These are phyloP conservation scores for Muntiacus reevesi DNA, from an alignment of 2,113 vertebrate genomes.

Conservation along the genomic window DNA sequence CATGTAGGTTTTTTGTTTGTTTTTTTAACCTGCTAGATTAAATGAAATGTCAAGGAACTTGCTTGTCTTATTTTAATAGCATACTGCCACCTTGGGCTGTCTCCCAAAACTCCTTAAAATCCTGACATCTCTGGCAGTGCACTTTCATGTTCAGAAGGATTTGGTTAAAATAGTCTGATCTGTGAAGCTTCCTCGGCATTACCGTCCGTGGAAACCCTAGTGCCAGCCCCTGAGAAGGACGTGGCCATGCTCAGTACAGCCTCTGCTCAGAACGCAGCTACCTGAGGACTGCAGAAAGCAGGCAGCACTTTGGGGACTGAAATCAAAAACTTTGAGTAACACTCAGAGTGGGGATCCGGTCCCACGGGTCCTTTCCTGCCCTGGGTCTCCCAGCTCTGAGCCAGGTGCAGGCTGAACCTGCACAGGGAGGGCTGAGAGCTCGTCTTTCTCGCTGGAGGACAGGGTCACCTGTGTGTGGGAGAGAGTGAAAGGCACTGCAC, in stretches of 20 bases:
- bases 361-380: rapidly evolving
- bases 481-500: neutral
- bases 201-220: neutral
- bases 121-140: neutral
- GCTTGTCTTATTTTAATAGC: neutral
- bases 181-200: neutral
- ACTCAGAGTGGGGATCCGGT: rapidly evolving
- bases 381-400: neutral
- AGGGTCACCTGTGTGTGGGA: rapidly evolving
- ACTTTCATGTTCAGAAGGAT: neutral
- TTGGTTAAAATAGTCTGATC: neutral
- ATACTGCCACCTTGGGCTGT: neutral
- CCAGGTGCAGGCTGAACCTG: neutral
- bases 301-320: neutral
- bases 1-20: neutral
- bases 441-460: too few species aligned
- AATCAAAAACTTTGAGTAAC: neutral
- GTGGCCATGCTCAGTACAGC: too few species aligned
- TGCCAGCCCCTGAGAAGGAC: neutral
- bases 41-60: neutral
- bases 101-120: neutral
- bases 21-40: neutral
- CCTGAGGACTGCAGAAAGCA: too few species aligned
- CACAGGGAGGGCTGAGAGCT: neutral
- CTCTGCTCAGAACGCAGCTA: neutral